Evolutionary conservation across 2,888 invertebrate genomes (phyloP).

Genomic region (Thelaira solivaga): DNA sequence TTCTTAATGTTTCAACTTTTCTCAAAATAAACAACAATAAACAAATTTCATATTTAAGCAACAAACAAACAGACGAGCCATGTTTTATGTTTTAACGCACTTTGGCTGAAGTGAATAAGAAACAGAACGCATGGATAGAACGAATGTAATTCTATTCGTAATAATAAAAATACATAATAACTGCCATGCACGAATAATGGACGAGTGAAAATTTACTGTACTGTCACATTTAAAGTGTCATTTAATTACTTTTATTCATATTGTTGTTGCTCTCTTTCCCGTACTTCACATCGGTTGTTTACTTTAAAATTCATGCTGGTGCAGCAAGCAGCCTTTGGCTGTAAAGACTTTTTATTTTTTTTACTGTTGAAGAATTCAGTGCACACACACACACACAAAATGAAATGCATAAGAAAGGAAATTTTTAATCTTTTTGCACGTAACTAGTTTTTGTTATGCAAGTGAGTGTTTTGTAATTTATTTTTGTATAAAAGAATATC

Average conservation of each 20-base stretch:
- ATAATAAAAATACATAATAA: background rate
- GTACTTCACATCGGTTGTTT: no score
- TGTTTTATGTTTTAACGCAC: slow-evolving; percentile 30
- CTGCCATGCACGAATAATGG: slow-evolving; percentile 23
- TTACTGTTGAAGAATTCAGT: slow-evolving; percentile 1
- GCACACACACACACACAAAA: no score
- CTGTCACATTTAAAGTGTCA: slow-evolving; percentile 48
- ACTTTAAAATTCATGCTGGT: background rate
- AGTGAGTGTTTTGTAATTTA: background rate
- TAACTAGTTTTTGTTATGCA: background rate
- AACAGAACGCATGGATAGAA: background rate
- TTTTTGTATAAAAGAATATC: background rate
- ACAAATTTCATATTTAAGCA: slow-evolving; percentile 25
- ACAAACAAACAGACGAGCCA: slow-evolving; percentile 15
- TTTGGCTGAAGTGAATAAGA: slow-evolving; percentile 37
- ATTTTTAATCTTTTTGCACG: background rate
- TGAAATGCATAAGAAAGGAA: slow-evolving; percentile 1
- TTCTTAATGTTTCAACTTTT: slow-evolving; percentile 5
- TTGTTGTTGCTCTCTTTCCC: slow-evolving; percentile 8
- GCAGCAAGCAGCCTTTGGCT: background rate
- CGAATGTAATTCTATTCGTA: no score
- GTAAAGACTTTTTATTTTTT: slow-evolving; percentile 11
- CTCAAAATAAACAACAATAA: slow-evolving; percentile 23
- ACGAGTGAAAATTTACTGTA: slow-evolving; percentile 30
- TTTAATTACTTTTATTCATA: slow-evolving; percentile 46